A percentile compares a stretch with the other conserved stretches of the same genome.
Evolutionary conservation across 2,797 vertebrate species (phyloP).

Genomic region (Mormyrus hasselquistii): DNA sequence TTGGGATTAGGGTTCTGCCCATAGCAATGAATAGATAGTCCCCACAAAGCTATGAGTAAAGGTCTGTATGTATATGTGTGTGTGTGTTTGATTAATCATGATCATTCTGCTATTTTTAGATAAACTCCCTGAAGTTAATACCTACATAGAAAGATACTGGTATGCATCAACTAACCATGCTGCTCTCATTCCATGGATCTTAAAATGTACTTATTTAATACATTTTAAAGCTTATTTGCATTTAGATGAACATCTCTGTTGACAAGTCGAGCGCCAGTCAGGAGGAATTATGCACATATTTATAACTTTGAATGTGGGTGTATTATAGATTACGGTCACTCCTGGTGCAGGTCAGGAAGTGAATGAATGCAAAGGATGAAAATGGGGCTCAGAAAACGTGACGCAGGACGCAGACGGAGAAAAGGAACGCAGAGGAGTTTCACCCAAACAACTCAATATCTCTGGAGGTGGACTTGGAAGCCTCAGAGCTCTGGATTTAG

Average conservation of each 20-base stretch:
- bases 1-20: background rate
- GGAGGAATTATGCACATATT: background rate
- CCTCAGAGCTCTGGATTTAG: background rate
- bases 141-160: conserved; percentile 4
- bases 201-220: background rate
- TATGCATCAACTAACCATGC: background rate
- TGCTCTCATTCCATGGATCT: background rate
- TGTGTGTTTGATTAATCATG: background rate
- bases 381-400: background rate
- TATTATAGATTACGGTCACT: background rate
- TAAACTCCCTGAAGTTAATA: background rate
- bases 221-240: conserved; percentile 14
- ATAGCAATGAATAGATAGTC: background rate
- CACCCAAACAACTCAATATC: background rate
- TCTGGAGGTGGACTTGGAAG: background rate
- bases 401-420: background rate
- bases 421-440: background rate
- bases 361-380: background rate
- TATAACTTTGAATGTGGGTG: background rate
- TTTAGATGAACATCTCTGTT: conserved; percentile 26
- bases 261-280: background rate
- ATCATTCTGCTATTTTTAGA: conserved; percentile 3
- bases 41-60: background rate
- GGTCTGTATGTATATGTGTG: background rate
- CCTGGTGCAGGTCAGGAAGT: background rate